phyloP scores from a whole-genome alignment of 2,113 vertebrate genomes.

The Tylochromis polylepis region DNA sequence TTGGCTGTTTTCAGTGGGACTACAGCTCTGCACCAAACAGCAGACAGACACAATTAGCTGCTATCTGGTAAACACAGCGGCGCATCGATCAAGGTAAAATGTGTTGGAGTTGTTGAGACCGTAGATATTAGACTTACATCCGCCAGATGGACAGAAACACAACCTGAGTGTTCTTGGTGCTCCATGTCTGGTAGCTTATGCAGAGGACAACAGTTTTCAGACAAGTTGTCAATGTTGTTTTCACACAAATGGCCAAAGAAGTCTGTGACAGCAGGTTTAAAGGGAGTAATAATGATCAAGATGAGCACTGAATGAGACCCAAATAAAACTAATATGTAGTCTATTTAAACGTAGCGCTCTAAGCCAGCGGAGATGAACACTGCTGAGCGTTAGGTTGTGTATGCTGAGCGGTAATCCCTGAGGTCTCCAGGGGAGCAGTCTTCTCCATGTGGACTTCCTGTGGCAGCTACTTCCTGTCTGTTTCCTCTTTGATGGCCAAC shows the following conservation, averaged over 20 bases:
- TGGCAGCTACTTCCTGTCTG: conserved; percentile 71
- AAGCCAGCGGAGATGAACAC: conserved; percentile 7
- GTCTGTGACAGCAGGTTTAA: not conserved
- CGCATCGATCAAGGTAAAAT: not conserved
- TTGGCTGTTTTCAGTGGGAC: not conserved
- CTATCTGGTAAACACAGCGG: not conserved
- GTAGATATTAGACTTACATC: not conserved
- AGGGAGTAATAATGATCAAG: not conserved
- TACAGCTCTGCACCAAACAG: not conserved
- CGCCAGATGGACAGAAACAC: not conserved
- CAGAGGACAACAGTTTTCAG: not conserved
- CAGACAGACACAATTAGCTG: not conserved
- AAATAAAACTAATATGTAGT: not conserved
- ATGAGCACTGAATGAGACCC: not conserved
- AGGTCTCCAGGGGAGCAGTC: conserved; percentile 48
- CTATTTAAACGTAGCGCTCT: not conserved
- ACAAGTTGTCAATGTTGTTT: not conserved
- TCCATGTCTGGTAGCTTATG: not conserved
- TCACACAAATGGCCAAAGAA: not conserved
- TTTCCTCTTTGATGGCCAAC: conserved; percentile 65
- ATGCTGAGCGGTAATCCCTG: conserved; percentile 24
- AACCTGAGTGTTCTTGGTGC: not conserved
- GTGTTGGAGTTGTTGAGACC: not conserved
- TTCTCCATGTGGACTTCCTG: conserved; percentile 65
- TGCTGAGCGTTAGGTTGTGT: conserved; percentile 22